phyloP scores from a whole-genome alignment of 2,113 vertebrate genomes.

The Tretioscincus oriximinensis region DNA sequence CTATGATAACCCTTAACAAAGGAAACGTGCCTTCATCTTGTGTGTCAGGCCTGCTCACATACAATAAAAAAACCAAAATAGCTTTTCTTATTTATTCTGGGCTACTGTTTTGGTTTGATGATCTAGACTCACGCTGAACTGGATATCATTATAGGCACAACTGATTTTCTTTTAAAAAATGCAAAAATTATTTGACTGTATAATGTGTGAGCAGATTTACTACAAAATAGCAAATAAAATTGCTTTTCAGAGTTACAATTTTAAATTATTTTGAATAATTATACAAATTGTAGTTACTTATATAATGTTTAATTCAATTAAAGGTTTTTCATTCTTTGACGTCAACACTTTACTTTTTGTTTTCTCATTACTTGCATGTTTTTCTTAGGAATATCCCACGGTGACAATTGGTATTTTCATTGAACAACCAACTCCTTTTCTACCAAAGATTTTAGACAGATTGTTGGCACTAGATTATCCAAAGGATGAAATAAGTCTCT shows the following conservation, averaged over 20 bases:
- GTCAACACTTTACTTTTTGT: conserved; percentile 21
- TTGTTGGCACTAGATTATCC: conserved; percentile 89
- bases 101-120: no score
- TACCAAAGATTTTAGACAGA: conserved; percentile 90
- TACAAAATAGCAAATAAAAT: background rate
- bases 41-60: no score
- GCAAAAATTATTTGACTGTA: background rate
- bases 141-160: no score
- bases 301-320: background rate
- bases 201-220: background rate
- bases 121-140: no score
- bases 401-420: conserved; percentile 92
- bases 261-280: background rate
- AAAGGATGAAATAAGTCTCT: conserved; percentile 85
- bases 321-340: conserved; percentile 18
- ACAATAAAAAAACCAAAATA: no score
- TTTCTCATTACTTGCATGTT: conserved; percentile 39
- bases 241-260: background rate
- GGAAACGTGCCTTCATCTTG: no score
- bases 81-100: no score
- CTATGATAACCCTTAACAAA: no score
- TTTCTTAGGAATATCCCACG: conserved; percentile 82
- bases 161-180: background rate
- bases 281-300: conserved; percentile 6
- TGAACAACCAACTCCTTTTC: conserved; percentile 96